Base-by-base conservation (phyloP, 2,113 vertebrate genomes). In the Pseudopodoces humilis region DNA sequence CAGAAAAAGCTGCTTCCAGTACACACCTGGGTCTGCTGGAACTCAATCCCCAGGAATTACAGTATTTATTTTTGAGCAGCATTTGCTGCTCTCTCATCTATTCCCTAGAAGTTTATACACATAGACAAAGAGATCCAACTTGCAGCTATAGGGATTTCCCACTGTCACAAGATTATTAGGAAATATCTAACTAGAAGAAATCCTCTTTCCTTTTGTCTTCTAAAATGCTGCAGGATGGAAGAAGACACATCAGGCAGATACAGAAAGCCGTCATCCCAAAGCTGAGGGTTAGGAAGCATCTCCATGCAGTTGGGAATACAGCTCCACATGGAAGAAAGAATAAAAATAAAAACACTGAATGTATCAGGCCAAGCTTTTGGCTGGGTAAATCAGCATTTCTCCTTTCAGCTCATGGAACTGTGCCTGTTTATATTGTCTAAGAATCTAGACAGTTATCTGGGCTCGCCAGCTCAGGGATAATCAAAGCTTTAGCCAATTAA, bases 391-490 rank as follows among this genome's bases (percentile, higher is more conserved):
- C 65, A 87, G 53, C 62, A 30, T 75, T 95, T 91, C 81, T 92
- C 15, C 90, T 86, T 89, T 58, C 86, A 84, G 31, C 77, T 74
- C 56, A 9, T 94, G 96, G 83, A 95, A 49, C 47, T 3, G 5
- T 85, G 87, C 84, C 87, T 27, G 4, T 88, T 94, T 90, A 44
- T 94, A 90, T 87, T 49, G 39, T 27, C 64, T 35, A 35, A 77
- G 78, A 28, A 95, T 95, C 91, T 87, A 62, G 71, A 74, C 33
- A 64, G 59, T 87, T 85, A 85, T 87, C 78, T 70, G 84, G 89
- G 75, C 75, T 83, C 95, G 90, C 84, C 91, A 85, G 94, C 94
- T 93, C 90, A 88, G 78, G 89, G 79, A 78, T 90, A 90, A 94
- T 88, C 82, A 94, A 41, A 59, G 71, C 87, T 95, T 80, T 47